Evolutionary conservation across 2,888 invertebrate genomes (phyloP).

Genomic region (Leptogaster cylindrica): DNA sequence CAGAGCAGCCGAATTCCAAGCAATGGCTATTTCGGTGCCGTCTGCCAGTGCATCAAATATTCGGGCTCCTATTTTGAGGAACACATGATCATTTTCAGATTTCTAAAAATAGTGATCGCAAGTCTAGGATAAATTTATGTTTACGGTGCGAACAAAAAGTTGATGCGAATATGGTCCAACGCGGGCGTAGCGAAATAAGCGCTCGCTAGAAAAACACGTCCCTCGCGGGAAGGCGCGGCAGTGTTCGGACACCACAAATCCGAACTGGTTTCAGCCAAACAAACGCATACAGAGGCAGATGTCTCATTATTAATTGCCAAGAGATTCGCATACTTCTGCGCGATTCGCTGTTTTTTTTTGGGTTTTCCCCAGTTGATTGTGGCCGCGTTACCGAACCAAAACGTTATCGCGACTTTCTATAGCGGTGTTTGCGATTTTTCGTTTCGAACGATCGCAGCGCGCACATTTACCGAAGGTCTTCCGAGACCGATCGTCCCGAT

Average conservation of each 20-base stretch:
- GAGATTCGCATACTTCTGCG: no score
- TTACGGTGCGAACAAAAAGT: constrained; percentile 17
- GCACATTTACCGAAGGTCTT: no score
- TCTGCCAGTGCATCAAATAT: not conserved
- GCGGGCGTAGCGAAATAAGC: not conserved
- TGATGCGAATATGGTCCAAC: not conserved
- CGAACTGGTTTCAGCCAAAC: constrained; percentile 34
- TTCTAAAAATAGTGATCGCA: constrained; percentile 46
- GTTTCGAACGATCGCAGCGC: no score
- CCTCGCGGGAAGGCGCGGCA: no score
- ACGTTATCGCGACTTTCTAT: not conserved
- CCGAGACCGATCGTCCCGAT: no score
- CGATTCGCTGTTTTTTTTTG: constrained; percentile 31
- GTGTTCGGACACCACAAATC: not conserved
- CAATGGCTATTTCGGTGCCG: constrained; percentile 8
- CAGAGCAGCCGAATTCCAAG: constrained; percentile 3
- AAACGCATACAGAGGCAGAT: constrained; percentile 36
- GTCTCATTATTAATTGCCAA: no score
- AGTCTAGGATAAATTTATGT: constrained; percentile 38
- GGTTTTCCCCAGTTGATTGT: constrained; percentile 44
- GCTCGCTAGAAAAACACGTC: no score
- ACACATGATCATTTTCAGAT: constrained; percentile 45
- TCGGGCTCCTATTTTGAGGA: constrained; percentile 39
- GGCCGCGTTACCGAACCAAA: constrained; percentile 8
- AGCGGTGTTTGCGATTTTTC: not conserved